phyloP scores from a whole-genome alignment of 2,113 vertebrate species.

The cattle (Bos taurus) region ARS-UCD2.0 NC_037352.1:21057501-21058000 shows the following conservation, averaged over 20 bases:
- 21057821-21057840: neutral
- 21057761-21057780: neutral
- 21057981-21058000: neutral
- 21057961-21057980: neutral
- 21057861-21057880: neutral
- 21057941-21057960: neutral
- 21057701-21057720: slow-evolving; percentile 45
- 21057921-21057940: neutral
- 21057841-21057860: neutral
- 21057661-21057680: neutral
- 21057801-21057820: neutral
- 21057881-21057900: neutral
- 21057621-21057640: slow-evolving; percentile 1
- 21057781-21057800: neutral
- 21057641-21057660: neutral
- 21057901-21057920: neutral
- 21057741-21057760: neutral
- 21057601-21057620: slow-evolving; percentile 51
- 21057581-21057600: slow-evolving; percentile 49
- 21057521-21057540: slow-evolving; percentile 30
- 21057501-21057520: slow-evolving; percentile 40
- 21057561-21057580: neutral
- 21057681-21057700: slow-evolving; percentile 23
- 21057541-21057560: neutral
- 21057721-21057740: slow-evolving; percentile 17